Evolutionary conservation across 2,113 vertebrate genomes (phyloP), one percentile per base, ranked within the genome.

Genomic region (Silurus glanis): DNA sequence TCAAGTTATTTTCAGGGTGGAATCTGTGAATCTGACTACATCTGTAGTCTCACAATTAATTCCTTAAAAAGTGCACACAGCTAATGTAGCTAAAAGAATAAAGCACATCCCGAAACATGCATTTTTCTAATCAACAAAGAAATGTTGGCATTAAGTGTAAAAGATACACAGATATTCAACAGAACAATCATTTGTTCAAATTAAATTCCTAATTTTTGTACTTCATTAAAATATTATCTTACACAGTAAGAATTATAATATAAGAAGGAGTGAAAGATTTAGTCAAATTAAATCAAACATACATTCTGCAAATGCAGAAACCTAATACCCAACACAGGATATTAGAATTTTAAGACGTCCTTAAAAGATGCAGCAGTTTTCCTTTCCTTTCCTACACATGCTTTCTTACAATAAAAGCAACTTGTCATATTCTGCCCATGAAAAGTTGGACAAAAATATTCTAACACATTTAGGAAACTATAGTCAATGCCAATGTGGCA

Each of bases 401-500:
- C 55, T 79, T 28, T 58, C 25, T 25, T 3, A 64, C 45, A 83
- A 19, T 28, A 49, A 66, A 85, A 89, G 84, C 62, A 85, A n/a
- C 85, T 64, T 28, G 37, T 84, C 64, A 86, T 69, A 69, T 83
- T 86, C 75, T 69, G n/a, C 59, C 10, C 80, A 71, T 69, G 23
- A 2, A 82, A 49, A 51, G 7, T 66, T 82, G 49, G 45, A 76
- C 49, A 25, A n/a, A 8, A 76, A 76, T 55, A 76, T 53, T n/a
- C 49, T 6, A 25, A 2, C 37, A 72, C 90, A 90, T 87, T 87
- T 83, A 7, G 86, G 58, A 17, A 81, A 91, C 91, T 85, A 80
- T 83, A 90, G 88, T 92, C 91, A 87, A 87, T 91, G 89, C 90
- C 91, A 6, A 88, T 91, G 89, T 17, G 91, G 82, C 75, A 66